Evolutionary conservation across 2,113 vertebrate species (phyloP).

Genomic region (Hystrix brachyura): DNA sequence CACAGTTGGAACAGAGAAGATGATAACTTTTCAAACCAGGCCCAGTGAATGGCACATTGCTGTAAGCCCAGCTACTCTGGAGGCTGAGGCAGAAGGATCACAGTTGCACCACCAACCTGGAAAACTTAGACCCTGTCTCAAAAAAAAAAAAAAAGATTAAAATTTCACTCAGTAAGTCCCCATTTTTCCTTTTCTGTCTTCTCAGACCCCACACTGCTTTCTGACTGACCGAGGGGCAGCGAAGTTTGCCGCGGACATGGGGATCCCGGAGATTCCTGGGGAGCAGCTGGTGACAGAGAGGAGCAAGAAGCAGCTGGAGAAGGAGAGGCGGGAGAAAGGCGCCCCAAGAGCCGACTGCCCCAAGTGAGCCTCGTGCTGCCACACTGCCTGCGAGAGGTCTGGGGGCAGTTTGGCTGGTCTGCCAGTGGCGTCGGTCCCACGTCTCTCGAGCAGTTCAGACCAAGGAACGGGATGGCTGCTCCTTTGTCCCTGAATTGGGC

Average conservation of each 20-base stretch:
- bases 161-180: background rate
- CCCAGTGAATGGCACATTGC: background rate
- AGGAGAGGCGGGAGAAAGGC: constrained; percentile 87
- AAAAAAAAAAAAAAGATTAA: background rate
- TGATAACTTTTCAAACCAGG: background rate
- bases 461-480: background rate
- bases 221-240: constrained; percentile 93
- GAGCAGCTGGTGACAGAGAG: constrained; percentile 94
- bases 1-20: background rate
- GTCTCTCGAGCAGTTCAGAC: background rate
- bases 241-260: constrained; percentile 92
- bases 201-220: constrained; percentile 92
- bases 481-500: background rate
- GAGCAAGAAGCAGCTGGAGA: constrained; percentile 90
- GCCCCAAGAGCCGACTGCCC: constrained; percentile 89
- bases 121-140: background rate
- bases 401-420: no score
- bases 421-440: no score
- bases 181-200: background rate
- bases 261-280: constrained; percentile 89
- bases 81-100: background rate
- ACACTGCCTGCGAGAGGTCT: no score
- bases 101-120: background rate
- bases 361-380: constrained; percentile 87
- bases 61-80: background rate